Evolutionary conservation across 2,797 vertebrate species (phyloP), one percentile per base, ranked within the genome.

Genomic region (Acanthis flammea): DNA sequence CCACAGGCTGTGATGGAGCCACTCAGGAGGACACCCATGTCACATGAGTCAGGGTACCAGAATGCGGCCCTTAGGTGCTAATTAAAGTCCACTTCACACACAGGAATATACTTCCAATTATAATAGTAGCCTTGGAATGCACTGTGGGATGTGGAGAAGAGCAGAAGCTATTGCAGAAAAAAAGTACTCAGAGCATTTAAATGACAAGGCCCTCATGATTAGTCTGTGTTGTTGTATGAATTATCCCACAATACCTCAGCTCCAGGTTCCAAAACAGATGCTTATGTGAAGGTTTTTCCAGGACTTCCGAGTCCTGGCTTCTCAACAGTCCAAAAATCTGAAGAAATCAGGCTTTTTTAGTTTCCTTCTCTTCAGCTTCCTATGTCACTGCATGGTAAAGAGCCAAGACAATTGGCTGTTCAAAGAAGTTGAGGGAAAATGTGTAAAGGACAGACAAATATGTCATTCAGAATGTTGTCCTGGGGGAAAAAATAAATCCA

Each of bases 71-170:
- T 88, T 44, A 79, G 82, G 85, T 90, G 48, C 55, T 88, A 75
- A 96, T 96, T 96, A 95, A 92, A 60, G 80, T 92, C 82, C 77
- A 91, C 53, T 94, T 95, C 81, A 83, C 1, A 5, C 47, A 71
- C 16, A 84, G 92, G 88, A 87, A 72, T 86, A 94, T 65, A 83
- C 54, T 90, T 94, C 92, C 86, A 95, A 94, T 91, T 93, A 94
- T 79, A 42, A 27, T 13, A 81, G 82, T 41, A 90, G 85, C 61
- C 58, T 55, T 86, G 66, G 93, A 93, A 95, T 57, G 74, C 45
- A 5, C 4, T 92, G 73, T 89, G 91, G 88, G 91, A 91, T 85
- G 84, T 80, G 70, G 39, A 88, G 81, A 88, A 60, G 66, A 75
- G 42, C 75, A 92, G 85, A 84, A 89, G 91, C 61, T 86, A 35